These are phyloP conservation scores for Drosophila burlai DNA, from an alignment of 1,140 invertebrate species.

Conservation along the genomic window DNA sequence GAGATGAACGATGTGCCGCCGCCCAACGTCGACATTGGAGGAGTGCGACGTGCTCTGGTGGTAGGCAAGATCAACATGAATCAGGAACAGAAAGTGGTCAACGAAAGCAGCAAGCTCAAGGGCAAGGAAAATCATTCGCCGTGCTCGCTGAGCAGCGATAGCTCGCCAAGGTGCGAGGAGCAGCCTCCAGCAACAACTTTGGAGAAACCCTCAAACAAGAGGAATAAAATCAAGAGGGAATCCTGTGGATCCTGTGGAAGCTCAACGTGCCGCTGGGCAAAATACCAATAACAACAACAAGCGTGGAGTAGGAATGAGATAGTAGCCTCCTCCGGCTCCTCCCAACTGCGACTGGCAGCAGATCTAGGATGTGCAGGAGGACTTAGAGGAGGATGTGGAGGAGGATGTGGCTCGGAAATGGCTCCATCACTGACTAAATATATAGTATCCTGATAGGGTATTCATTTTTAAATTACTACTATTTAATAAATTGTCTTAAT, in stretches of 20 bases:
- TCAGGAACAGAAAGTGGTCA: slow-evolving; percentile 91
- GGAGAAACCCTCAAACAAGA: slow-evolving; percentile 32
- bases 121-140: slow-evolving; percentile 59
- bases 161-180: too few species aligned
- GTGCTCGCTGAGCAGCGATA: slow-evolving; percentile 57
- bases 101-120: slow-evolving; percentile 89
- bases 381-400: slow-evolving; percentile 87
- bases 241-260: slow-evolving; percentile 63
- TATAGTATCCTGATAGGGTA: too few species aligned
- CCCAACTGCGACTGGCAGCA: slow-evolving; percentile 94
- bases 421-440: too few species aligned
- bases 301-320: slow-evolving; percentile 3
- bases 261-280: slow-evolving; percentile 67
- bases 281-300: slow-evolving; percentile 31
- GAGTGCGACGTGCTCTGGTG: too few species aligned
- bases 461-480: too few species aligned
- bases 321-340: slow-evolving; percentile 55
- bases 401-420: too few species aligned
- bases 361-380: slow-evolving; percentile 90
- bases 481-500: too few species aligned
- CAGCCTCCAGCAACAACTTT: slow-evolving; percentile 2
- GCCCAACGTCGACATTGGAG: too few species aligned
- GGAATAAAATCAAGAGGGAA: slow-evolving; percentile 53
- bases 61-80: slow-evolving; percentile 86
- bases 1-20: too few species aligned